Base-by-base conservation (phyloP, 2,888 invertebrate genomes). In the Adelphocoris suturalis region DNA sequence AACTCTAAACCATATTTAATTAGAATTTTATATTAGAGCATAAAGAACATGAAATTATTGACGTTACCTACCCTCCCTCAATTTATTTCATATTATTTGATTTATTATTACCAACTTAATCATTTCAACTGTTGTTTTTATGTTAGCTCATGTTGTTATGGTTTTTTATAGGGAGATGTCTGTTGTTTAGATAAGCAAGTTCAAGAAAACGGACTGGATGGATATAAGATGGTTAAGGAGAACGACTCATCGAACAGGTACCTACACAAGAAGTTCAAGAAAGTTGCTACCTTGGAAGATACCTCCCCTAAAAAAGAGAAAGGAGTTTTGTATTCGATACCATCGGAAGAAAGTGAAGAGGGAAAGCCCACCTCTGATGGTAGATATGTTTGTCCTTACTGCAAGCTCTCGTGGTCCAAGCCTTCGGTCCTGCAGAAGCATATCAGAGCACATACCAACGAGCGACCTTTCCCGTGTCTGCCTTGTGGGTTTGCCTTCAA, bases 371-470 rank as follows among this genome's bases (percentile, higher is more conserved):
- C 91, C 13, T 46, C 57, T 23, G 89, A 84, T 46, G 97, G 96
- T 87, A 96, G 97, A 92, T 96, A 98, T 94, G 95, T 97, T 92
- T 98, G 98, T 93, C 96, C 96, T 14, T 98, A 97, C 93, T 98
- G 98, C 94, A 97, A 96, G 93, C 94, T 97, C 93, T 96, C 96
- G 92, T 98, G 98, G 94, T 97, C 98, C 92, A 98, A 98, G 94
- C 98, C 98, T 90, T 98, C 98, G 93, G 98, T 98, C 92, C 95
- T 98, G 91, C 96, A 98, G 93, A 98, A 98, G 94, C 98, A 98
- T 95, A 97, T 98, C 93, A 95, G 98, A 93, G 97, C 98, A 91
- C 98, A 98, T 94, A 98, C 98, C 80, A 97, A 98, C 93, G 98
- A 98, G 94, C 95, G 98, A 92, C 98, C 98, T 90, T 98, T 96